Conservation (phyloP, 2,113 vertebrate species). For the Ciconia boyciana region DNA sequence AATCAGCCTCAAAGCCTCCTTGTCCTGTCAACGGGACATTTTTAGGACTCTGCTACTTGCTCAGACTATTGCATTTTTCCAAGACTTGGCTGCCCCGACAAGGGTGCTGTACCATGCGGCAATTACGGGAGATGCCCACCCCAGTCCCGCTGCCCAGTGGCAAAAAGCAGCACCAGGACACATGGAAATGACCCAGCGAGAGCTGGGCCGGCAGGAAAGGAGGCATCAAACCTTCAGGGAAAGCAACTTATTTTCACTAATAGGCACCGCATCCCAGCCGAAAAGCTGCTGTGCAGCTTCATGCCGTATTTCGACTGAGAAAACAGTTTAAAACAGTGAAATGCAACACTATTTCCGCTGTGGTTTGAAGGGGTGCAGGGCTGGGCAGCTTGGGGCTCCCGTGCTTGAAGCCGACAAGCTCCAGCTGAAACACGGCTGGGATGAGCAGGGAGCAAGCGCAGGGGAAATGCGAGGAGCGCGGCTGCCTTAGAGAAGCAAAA, state of each 20-base stretch:
- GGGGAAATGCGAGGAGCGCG: not conserved
- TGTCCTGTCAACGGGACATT: not conserved
- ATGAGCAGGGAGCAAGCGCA: not conserved
- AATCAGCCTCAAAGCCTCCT: not conserved
- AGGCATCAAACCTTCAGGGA: not conserved
- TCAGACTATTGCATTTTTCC: not conserved
- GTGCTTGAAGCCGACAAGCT: not conserved
- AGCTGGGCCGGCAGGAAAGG: not conserved
- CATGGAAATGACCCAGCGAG: not conserved
- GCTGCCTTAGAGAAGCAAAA: not conserved
- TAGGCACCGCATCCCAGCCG: rapidly evolving
- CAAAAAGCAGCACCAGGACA: not conserved
- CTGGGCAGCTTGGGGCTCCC: not conserved
- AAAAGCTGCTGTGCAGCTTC: not conserved
- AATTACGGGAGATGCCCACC: not conserved
- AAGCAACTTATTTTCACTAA: not conserved
- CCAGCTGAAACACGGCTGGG: not conserved
- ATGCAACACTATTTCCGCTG: not conserved
- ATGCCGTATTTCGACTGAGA: rapidly evolving
- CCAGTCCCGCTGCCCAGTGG: too few species aligned
- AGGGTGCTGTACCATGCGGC: not conserved
- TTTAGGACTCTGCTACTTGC: not conserved
- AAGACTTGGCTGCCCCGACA: not conserved
- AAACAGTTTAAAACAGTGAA: not conserved
- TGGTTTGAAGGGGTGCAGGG: not conserved